Conservation (phyloP, 2,113 vertebrate genomes). For the Melanerpes formicivorus region DNA sequence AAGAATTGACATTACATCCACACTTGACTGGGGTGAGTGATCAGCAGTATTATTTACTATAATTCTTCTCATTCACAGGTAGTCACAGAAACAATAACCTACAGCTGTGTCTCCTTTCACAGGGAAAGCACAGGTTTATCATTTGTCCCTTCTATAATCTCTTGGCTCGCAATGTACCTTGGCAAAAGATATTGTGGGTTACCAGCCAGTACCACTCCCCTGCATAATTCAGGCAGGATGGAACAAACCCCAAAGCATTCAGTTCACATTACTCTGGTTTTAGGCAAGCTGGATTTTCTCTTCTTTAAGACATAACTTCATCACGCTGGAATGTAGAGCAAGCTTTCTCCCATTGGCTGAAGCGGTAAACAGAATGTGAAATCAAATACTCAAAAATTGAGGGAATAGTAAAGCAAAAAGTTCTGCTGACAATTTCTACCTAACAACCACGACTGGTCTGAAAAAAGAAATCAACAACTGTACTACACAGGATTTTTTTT, state of each 20-base stretch:
- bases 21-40: background rate
- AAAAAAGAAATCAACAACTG: constrained; percentile 54
- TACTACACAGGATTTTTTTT: constrained; percentile 30
- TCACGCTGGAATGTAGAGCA: constrained; percentile 19
- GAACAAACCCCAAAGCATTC: constrained; percentile 34
- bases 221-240: constrained; percentile 29
- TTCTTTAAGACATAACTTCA: constrained; percentile 50
- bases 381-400: constrained; percentile 52
- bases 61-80: constrained; percentile 15
- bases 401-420: constrained; percentile 53
- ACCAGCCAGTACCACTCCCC: constrained; percentile 23
- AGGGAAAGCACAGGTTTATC: background rate
- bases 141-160: constrained; percentile 31
- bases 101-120: constrained; percentile 12
- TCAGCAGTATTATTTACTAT: background rate
- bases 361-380: constrained; percentile 46
- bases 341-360: constrained; percentile 42
- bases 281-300: constrained; percentile 27
- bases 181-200: constrained; percentile 38
- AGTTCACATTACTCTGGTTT: constrained; percentile 45
- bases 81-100: constrained; percentile 25
- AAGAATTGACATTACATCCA: constrained; percentile 9
- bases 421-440: constrained; percentile 43
- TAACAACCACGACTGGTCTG: constrained; percentile 47
- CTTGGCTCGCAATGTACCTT: constrained; percentile 1